These are phyloP conservation scores for Helicolenus hilgendorfi DNA, from an alignment of 2,797 vertebrate genomes.

Conservation along the genomic window DNA sequence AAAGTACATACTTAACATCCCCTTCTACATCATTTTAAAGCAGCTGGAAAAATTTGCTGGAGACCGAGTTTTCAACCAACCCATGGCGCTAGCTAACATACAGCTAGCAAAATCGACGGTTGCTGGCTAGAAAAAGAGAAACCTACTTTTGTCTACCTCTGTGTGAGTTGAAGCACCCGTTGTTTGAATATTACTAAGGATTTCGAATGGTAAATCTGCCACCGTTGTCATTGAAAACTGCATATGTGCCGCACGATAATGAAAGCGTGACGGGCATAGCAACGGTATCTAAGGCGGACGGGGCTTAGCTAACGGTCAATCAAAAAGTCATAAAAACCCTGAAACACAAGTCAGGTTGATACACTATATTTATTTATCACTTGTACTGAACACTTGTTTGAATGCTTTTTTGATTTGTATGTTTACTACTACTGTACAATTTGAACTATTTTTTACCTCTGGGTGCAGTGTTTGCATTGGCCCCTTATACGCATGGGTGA, in stretches of 20 bases:
- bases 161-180: background rate
- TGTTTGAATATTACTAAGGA: background rate
- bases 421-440: slow-evolving; percentile 53
- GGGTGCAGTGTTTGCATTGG: slow-evolving; percentile 50
- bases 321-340: background rate
- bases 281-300: background rate
- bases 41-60: background rate
- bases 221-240: background rate
- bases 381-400: slow-evolving; percentile 32
- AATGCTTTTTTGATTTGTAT: slow-evolving; percentile 45
- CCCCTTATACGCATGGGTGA: slow-evolving; percentile 9
- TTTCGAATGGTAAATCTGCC: background rate
- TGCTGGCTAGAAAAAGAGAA: background rate
- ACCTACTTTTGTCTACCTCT: slow-evolving; percentile 28
- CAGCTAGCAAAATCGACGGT: background rate
- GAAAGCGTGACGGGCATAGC: background rate
- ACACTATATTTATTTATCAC: slow-evolving; percentile 30
- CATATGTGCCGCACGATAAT: background rate
- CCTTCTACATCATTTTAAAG: background rate
- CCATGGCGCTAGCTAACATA: background rate
- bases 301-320: slow-evolving; percentile 35
- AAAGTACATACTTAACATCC: background rate
- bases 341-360: slow-evolving; percentile 17
- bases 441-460: slow-evolving; percentile 48
- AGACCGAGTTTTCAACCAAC: background rate